Conservation (phyloP, 2,888 invertebrate genomes). For the Synergus gifuensis region DNA sequence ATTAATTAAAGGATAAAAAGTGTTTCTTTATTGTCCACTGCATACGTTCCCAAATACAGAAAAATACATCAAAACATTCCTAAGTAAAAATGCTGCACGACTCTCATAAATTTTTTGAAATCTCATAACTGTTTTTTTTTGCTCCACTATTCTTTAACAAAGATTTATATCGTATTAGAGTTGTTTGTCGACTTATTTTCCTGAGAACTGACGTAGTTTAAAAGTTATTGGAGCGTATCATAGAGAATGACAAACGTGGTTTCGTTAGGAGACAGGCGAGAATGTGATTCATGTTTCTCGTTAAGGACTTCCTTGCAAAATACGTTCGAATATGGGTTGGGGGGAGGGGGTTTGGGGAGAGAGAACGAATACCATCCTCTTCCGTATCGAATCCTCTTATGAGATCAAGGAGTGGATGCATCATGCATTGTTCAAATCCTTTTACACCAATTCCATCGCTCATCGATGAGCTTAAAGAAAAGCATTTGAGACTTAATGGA, state of each 20-base stretch:
- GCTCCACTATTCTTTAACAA: neutral
- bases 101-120: no score
- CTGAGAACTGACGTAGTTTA: neutral
- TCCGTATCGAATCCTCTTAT: neutral
- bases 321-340: slow-evolving; percentile 1
- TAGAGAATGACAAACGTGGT: slow-evolving; percentile 18
- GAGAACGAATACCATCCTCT: neutral
- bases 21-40: neutral
- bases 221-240: slow-evolving; percentile 11
- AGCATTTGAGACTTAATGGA: neutral
- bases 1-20: neutral
- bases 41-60: neutral
- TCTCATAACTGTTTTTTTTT: no score
- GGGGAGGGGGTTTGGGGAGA: neutral
- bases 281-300: slow-evolving; percentile 13
- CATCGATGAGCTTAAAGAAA: slow-evolving; percentile 14
- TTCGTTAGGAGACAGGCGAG: slow-evolving; percentile 3
- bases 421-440: slow-evolving; percentile 13
- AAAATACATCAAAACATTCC: neutral
- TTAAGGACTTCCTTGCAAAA: slow-evolving; percentile 22
- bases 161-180: no score
- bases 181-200: neutral
- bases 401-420: slow-evolving; percentile 6
- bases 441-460: neutral
- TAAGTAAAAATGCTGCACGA: no score